phyloP scores from a whole-genome alignment of 2,797 vertebrate genomes.

The Alcedo quadribrachys region DNA sequence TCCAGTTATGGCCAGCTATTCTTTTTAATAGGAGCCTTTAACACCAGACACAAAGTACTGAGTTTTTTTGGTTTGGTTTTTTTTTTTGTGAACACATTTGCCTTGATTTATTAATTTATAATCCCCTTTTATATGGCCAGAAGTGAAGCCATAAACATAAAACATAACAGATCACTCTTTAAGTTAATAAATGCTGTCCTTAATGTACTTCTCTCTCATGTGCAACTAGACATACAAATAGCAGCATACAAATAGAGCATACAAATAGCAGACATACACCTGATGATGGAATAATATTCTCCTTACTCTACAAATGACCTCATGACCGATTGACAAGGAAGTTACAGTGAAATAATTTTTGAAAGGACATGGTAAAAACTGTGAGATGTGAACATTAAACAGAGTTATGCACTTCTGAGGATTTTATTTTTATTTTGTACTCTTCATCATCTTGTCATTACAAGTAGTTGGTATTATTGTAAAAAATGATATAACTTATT shows the following conservation, averaged over 20 bases:
- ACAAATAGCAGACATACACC: neutral
- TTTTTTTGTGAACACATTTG: neutral
- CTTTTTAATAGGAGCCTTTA: conserved; percentile 22
- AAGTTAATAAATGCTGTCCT: conserved; percentile 40
- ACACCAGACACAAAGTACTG: neutral
- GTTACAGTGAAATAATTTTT: neutral
- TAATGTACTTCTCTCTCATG: neutral
- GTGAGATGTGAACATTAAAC: neutral
- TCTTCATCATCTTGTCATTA: neutral
- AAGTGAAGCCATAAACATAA: conserved; percentile 31
- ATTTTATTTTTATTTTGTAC: neutral
- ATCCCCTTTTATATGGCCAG: neutral
- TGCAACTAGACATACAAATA: neutral
- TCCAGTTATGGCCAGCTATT: neutral
- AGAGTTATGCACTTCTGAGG: neutral
- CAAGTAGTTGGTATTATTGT: neutral
- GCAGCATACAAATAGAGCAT: neutral
- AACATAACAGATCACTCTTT: neutral
- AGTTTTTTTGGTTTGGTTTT: neutral
- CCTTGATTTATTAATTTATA: conserved; percentile 43
- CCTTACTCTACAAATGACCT: neutral
- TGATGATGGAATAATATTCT: neutral
- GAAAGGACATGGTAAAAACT: neutral
- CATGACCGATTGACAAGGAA: neutral
- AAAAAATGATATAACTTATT: neutral